A percentile compares a stretch with the other conserved stretches of the same genome.
These are phyloP conservation scores for Ectobius pallidus DNA, from an alignment of 2,888 invertebrate species.

Conservation along the genomic window DNA sequence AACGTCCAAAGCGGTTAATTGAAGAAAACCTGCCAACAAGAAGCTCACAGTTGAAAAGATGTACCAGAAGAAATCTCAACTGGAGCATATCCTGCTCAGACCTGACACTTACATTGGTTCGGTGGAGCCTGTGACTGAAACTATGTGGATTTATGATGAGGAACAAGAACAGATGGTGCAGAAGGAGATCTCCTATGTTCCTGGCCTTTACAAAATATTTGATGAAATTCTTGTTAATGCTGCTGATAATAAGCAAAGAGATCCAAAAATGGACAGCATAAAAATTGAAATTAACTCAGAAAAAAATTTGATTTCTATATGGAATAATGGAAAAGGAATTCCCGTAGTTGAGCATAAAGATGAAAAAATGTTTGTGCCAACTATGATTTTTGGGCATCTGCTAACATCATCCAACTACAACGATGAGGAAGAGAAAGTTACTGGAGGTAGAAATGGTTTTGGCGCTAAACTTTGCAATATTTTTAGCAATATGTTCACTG, in stretches of 20 bases:
- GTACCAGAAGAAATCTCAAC: constrained; percentile 97
- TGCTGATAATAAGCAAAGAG: constrained; percentile 96
- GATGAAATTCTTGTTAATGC: constrained; percentile 99
- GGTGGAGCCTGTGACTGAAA: constrained; percentile 77
- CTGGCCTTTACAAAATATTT: constrained; percentile 98
- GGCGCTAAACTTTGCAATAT: constrained; percentile 99
- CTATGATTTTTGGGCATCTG: constrained; percentile 98
- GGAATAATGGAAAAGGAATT: constrained; percentile 97
- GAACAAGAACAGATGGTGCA: constrained; percentile 78
- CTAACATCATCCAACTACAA: constrained; percentile 99
- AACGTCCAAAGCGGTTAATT: no score
- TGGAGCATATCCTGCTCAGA: constrained; percentile 96
- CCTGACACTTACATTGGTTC: constrained; percentile 99
- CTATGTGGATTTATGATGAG: constrained; percentile 92
- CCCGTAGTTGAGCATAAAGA: constrained; percentile 97
- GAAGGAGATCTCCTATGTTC: constrained; percentile 89
- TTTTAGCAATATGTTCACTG: constrained; percentile 93
- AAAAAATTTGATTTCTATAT: constrained; percentile 87
- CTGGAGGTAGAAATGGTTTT: constrained; percentile 96
- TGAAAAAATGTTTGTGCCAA: constrained; percentile 99
- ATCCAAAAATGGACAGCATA: constrained; percentile 87
- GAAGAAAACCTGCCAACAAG: constrained; percentile 37
- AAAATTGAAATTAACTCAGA: constrained; percentile 86
- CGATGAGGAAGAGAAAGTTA: constrained; percentile 94
- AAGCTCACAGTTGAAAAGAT: constrained; percentile 85